These are phyloP conservation scores for Phalacrocorax pelagicus DNA, from an alignment of 2,113 vertebrate species.

Conservation along the genomic window DNA sequence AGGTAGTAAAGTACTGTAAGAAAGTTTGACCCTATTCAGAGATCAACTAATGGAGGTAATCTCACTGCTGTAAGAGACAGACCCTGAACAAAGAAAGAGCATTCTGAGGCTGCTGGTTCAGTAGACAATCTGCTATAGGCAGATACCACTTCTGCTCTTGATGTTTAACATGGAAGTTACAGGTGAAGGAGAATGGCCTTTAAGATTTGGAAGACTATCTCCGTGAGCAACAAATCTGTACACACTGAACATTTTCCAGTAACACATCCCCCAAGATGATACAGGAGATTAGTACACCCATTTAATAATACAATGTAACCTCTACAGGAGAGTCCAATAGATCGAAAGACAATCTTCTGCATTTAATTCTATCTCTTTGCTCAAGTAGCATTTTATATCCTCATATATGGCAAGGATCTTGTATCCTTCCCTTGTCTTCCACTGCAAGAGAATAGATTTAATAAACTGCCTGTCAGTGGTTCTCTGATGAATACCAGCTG, in stretches of 20 bases:
- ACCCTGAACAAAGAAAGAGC: not conserved
- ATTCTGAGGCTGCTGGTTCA: not conserved
- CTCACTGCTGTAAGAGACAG: not conserved
- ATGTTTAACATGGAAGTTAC: not conserved
- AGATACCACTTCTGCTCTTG: not conserved
- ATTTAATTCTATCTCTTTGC: not conserved
- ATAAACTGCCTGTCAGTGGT: not conserved
- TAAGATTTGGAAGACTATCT: not conserved
- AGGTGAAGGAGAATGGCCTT: not conserved
- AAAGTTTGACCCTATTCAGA: not conserved
- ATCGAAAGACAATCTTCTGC: not conserved
- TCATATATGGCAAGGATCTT: not conserved
- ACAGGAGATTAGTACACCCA: not conserved
- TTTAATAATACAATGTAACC: not conserved
- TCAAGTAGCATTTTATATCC: not conserved
- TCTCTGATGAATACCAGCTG: not conserved
- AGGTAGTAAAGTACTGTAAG: not conserved
- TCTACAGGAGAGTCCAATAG: not conserved
- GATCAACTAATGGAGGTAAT: not conserved
- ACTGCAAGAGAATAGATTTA: not conserved
- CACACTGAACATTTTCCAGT: not conserved
- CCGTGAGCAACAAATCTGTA: not conserved
- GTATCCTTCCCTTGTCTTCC: not conserved
- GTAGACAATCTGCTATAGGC: not conserved
- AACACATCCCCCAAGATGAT: not conserved